Evolutionary conservation across 2,888 invertebrate species (phyloP).

Genomic region (Didymodactylos carnosus): DNA sequence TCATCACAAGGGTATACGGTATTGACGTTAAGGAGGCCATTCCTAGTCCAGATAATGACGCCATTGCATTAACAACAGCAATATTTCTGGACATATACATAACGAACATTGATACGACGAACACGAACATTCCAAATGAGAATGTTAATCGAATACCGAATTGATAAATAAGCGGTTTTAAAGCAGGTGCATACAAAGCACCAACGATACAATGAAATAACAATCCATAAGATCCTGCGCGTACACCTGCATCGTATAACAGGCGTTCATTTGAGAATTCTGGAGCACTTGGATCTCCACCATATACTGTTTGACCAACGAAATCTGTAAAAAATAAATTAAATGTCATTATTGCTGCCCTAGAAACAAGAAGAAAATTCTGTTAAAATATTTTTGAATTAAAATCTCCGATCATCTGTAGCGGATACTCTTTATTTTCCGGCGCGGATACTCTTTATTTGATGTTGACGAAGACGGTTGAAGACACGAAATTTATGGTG

Average conservation of each 20-base stretch:
- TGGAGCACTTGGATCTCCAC: slow-evolving; percentile 51
- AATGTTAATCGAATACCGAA: slow-evolving; percentile 21
- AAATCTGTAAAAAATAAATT: slow-evolving; percentile 76
- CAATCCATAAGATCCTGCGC: slow-evolving; percentile 92
- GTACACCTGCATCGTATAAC: slow-evolving; percentile 64
- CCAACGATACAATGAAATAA: slow-evolving; percentile 44
- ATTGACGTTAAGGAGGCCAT: slow-evolving; percentile 22
- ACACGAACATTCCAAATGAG: slow-evolving; percentile 21
- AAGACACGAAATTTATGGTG: too few relatives aligned
- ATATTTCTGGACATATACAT: slow-evolving; percentile 20
- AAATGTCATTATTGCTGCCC: neutral
- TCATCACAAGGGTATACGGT: neutral
- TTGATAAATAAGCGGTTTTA: slow-evolving; percentile 20
- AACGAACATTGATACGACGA: slow-evolving; percentile 21
- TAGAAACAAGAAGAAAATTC: neutral
- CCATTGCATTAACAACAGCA: slow-evolving; percentile 20
- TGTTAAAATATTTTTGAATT: neutral
- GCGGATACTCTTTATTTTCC: too few relatives aligned
- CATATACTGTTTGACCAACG: slow-evolving; percentile 69
- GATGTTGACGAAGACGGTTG: too few relatives aligned
- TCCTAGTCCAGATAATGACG: slow-evolving; percentile 15
- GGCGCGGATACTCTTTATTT: too few relatives aligned
- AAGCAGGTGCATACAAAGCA: slow-evolving; percentile 19
- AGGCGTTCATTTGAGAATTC: slow-evolving; percentile 16
- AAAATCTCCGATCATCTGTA: too few relatives aligned